A percentile compares a stretch with the other conserved stretches of the same genome.
Conservation (phyloP, 2,113 vertebrate genomes). For the Saccopteryx bilineata region DNA sequence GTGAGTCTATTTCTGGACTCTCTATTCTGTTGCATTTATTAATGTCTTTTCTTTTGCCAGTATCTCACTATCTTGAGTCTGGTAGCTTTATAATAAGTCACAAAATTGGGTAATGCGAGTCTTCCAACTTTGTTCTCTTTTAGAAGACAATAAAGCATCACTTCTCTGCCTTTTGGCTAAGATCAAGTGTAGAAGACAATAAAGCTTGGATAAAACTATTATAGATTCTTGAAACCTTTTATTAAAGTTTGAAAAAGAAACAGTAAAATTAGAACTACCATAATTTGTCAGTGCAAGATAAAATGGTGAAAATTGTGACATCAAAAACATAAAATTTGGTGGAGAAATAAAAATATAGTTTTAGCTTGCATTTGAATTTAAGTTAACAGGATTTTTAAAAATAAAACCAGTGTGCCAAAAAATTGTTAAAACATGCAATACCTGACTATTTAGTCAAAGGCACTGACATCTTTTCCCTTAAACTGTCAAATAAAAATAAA, state of each 20-base stretch:
- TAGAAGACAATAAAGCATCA: neutral
- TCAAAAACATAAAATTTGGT: neutral
- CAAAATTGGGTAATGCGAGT: neutral
- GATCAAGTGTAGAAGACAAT: too few relatives aligned
- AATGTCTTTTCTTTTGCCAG: neutral
- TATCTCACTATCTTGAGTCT: neutral
- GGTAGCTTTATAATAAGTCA: neutral
- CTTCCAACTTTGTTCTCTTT: neutral
- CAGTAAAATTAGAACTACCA: neutral
- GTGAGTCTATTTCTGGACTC: neutral
- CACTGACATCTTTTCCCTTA: neutral
- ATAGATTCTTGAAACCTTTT: neutral
- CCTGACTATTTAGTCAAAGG: neutral
- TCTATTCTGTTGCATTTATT: neutral
- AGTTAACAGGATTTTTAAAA: neutral
- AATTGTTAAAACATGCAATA: neutral
- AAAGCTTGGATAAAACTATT: neutral
- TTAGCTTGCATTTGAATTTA: neutral
- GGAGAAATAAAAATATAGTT: neutral
- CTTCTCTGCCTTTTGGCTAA: too few relatives aligned
- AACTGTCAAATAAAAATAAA: neutral
- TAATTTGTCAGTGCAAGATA: neutral
- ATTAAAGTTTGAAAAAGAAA: neutral
- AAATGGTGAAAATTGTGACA: neutral
- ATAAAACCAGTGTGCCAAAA: neutral